Evolutionary conservation across 2,113 vertebrate species (phyloP), one percentile per base, ranked within the genome.

Genomic region (Lycocorax pyrrhopterus): DNA sequence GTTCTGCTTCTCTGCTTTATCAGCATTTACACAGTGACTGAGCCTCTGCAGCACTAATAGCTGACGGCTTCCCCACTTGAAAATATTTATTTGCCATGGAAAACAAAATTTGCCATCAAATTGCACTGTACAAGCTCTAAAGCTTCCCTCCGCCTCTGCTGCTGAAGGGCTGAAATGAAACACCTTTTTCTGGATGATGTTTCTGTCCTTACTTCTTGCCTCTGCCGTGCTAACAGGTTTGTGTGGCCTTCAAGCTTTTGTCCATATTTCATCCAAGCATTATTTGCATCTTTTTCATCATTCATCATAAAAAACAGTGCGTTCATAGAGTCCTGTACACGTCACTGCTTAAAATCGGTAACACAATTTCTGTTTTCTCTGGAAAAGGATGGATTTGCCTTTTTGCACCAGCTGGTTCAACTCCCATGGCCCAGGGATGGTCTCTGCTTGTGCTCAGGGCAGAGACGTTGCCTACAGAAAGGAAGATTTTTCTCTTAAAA

Each of bases 291-390:
- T 33, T 37, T 62, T 83, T 22, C n/a, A 16, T 21, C 1, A 1
- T 47, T 75, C 35, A 6, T 26, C 21, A 58, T 13, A 33, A 59
- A 53, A 17, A 67, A 10, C 10, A 58, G 2, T 0, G 3, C 22
- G 3, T 21, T 59, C 1, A 1, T 3, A 9, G 12, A 39, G 51
- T 35, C 43, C 33, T 62, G 7, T 2, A 10, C 4, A 3, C 0
- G 0, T 16, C 23, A 16, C 30, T n/a, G 15, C 37, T 76, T 59
- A 44, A 66, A 52, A 44, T 29, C 12, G 41, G 0, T 18, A 49
- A 49, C 4, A 20, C 3, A 39, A 39, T 13, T 3, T 35, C 3
- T n/a, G 18, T 53, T 74, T 66, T 21, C 59, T 55, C 37, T 58
- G 55, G 15, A 69, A 72, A 68, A 23, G 0, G 32, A 46, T 6